Evolutionary conservation across 2,113 vertebrate species (phyloP), one percentile per base, ranked within the genome.

Genomic region (Chloropsis cyanopogon): DNA sequence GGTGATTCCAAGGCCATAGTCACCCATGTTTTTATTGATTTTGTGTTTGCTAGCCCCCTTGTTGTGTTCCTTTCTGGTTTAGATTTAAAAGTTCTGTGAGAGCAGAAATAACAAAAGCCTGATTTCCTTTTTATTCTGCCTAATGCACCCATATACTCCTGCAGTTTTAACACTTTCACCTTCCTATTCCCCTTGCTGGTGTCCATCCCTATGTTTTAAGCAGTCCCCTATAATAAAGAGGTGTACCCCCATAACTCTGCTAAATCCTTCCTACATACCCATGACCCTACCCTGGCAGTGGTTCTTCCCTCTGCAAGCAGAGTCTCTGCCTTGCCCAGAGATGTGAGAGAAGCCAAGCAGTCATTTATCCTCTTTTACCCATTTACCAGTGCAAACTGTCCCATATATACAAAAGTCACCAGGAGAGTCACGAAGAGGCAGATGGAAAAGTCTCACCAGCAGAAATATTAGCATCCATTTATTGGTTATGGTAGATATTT

Each of bases 1-100:
- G 88, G 82, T 66, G 47, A 93, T 93, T 93, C 82, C 71, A 81
- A 80, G 50, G 44, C 59, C 68, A 29, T 70, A 83, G 92, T 90
- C 90, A 90, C 66, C 47, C 78, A 28, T 88, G 68, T 66, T 91
- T 95, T 95, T 87, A 87, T 70, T 93, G 87, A 82, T 96, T 90
- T 86, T 3, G 7, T 86, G 84, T 93, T 96, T 88, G 52, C 75
- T 95, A 68, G 54, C 49, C 60, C 76, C 52, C 84, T 77, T 88
- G 75, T 60, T 95, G 9, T 75, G 37, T 29, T 94, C 12, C 14
- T 75, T 70, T 90, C 85, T 92, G 88, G 35, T 78, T 96, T 92
- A 76, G 76, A 95, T 95, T 90, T 50, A 92, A 65, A 90, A 61
- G 33, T 54, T 86, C 76, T 77, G 16, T 3, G 1, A 86, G 29